phyloP scores from a whole-genome alignment of 2,797 vertebrate species.

The Synanceia verrucosa region DNA sequence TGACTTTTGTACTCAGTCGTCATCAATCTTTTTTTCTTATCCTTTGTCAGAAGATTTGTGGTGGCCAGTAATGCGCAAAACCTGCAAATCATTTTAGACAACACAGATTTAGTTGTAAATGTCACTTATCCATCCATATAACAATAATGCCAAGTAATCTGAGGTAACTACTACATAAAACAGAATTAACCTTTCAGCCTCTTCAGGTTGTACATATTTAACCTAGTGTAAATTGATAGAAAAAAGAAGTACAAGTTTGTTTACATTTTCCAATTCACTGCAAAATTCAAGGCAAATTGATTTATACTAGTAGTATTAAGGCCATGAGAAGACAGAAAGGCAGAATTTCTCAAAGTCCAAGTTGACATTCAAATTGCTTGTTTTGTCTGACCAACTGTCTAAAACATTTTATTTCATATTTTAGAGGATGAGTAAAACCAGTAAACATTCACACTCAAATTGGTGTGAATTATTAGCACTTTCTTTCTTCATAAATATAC shows the following conservation, averaged over 20 bases:
- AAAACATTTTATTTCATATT: not conserved
- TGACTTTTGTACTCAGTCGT: conserved; percentile 64
- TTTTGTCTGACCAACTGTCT: not conserved
- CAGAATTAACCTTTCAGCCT: not conserved
- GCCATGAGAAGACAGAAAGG: not conserved
- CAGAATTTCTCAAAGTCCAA: not conserved
- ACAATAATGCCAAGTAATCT: not conserved
- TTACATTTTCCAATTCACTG: too few species aligned
- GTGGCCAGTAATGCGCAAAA: not conserved
- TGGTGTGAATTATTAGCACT: not conserved
- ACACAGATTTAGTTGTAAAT: not conserved
- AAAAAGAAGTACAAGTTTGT: too few species aligned
- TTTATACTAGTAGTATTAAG: too few species aligned
- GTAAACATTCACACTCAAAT: not conserved
- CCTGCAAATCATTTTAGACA: not conserved
- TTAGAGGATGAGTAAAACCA: not conserved
- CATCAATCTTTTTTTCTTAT: conserved; percentile 3
- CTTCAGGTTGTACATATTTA: not conserved
- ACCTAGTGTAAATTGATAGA: not conserved
- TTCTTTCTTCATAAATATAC: not conserved
- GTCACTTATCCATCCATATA: not conserved
- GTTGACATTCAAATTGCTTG: not conserved
- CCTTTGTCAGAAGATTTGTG: not conserved
- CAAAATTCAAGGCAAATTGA: too few species aligned
- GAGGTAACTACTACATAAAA: not conserved